These are phyloP conservation scores for Knipowitschia caucasica DNA, from an alignment of 2,797 vertebrate species.

Conservation along the genomic window DNA sequence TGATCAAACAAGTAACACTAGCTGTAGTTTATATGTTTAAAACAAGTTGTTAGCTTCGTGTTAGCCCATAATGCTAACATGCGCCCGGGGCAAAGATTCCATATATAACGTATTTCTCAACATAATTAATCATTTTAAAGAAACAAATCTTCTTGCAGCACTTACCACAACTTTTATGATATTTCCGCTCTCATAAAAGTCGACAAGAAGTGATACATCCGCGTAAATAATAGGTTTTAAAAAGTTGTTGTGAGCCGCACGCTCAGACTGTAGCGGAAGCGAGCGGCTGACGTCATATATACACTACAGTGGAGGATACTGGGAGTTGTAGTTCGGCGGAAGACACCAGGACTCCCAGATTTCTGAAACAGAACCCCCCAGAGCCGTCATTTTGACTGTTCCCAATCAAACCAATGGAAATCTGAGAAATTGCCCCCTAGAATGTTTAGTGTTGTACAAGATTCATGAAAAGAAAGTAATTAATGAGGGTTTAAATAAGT, in stretches of 20 bases:
- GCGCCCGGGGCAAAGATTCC: too few species aligned
- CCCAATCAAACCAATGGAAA: too few species aligned
- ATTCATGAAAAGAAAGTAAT: too few species aligned
- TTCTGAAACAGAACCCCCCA: too few species aligned
- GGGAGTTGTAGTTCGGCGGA: conserved; percentile 42
- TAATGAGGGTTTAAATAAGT: too few species aligned
- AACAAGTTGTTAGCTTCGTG: background rate
- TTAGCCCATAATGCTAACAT: conserved; percentile 3
- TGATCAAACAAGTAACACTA: background rate
- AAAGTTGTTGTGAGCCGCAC: conserved; percentile 20
- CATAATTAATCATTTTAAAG: too few species aligned
- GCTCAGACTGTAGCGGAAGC: conserved; percentile 27
- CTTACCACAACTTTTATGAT: conserved; percentile 19
- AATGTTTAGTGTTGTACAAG: too few species aligned
- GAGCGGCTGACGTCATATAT: conserved; percentile 30
- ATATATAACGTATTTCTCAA: too few species aligned
- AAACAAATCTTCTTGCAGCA: accelerated
- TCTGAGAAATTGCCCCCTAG: too few species aligned
- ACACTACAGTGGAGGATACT: conserved; percentile 8
- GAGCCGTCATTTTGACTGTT: too few species aligned
- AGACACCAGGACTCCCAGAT: too few species aligned
- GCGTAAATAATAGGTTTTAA: conserved; percentile 2
- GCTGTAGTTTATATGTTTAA: background rate
- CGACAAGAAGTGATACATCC: background rate
- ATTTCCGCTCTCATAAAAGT: background rate